A percentile compares a stretch with the other conserved stretches of the same genome.
These are phyloP conservation scores for Linepithema humile DNA, from an alignment of 1,140 invertebrate species.

Conservation along the genomic window DNA sequence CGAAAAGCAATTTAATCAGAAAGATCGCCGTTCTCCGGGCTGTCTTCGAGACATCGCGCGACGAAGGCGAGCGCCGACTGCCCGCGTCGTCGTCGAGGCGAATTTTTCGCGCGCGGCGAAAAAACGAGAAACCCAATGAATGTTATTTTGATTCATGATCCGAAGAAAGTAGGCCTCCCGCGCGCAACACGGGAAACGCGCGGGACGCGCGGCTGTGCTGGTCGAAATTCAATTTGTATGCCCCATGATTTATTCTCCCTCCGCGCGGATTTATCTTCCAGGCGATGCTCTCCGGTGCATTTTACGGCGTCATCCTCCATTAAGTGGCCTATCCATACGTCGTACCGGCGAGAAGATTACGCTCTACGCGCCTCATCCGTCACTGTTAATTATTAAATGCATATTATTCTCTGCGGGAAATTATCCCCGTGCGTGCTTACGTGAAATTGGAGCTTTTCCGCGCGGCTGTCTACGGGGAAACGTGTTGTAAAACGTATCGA, in stretches of 20 bases:
- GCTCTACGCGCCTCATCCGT: constrained; percentile 55
- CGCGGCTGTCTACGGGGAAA: constrained; percentile 17
- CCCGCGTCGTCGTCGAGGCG: background rate
- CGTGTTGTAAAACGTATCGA: constrained; percentile 2
- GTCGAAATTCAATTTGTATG: constrained; percentile 63
- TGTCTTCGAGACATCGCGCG: background rate
- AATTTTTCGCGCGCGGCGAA: constrained; percentile 16
- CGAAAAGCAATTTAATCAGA: constrained; percentile 48
- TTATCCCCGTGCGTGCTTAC: constrained; percentile 1
- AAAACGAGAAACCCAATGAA: constrained; percentile 30
- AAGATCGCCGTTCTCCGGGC: background rate
- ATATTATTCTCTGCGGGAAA: constrained; percentile 44
- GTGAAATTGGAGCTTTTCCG: background rate
- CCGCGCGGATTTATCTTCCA: constrained; percentile 63
- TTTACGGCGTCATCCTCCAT: constrained; percentile 69
- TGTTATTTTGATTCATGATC: constrained; percentile 37
- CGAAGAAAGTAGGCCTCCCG: constrained; percentile 15
- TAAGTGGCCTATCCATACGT: constrained; percentile 60
- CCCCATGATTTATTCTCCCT: constrained; percentile 69
- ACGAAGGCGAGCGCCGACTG: background rate
- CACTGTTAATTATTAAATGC: constrained; percentile 43
- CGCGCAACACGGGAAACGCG: constrained; percentile 3
- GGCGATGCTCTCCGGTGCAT: constrained; percentile 56
- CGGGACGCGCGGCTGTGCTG: constrained; percentile 33
- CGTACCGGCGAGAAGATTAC: constrained; percentile 51